A percentile compares a stretch with the other conserved stretches of the same genome.
Conservation (phyloP, 2,113 vertebrate species). For the Ramphastos sulfuratus region DNA sequence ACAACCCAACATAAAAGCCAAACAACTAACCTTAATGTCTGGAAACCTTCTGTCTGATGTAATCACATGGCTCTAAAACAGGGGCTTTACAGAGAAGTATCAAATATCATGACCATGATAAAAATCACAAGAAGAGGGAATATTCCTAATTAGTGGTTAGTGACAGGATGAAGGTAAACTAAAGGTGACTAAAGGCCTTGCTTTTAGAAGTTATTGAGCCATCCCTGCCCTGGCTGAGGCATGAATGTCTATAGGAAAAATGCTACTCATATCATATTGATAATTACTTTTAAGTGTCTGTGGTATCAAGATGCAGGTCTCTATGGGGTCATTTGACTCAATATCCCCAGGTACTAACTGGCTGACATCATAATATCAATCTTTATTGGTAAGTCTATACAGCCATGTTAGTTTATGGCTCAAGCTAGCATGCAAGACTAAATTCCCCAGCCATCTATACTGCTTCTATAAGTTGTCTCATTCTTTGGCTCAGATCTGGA, state of each 20-base stretch:
- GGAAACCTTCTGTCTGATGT: slow-evolving; percentile 4
- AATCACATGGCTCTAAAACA: slow-evolving; percentile 16
- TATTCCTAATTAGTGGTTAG: not conserved
- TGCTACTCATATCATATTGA: not conserved
- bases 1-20: not conserved
- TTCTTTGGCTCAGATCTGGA: not conserved
- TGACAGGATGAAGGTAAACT: not conserved
- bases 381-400: slow-evolving; percentile 41
- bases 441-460: slow-evolving; percentile 32
- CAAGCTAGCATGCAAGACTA: not conserved
- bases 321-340: slow-evolving; percentile 51
- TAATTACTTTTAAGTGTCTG: not conserved
- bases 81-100: not conserved
- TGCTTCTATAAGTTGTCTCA: not conserved
- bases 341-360: not conserved
- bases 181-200: not conserved
- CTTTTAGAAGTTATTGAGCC: not conserved
- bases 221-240: not conserved
- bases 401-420: not conserved
- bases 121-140: slow-evolving; percentile 21
- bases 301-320: not conserved
- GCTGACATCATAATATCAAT: not conserved
- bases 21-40: not conserved
- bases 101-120: not conserved
- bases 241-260: not conserved